Evolutionary conservation across 2,113 vertebrate species (phyloP).

Genomic region (Ondatra zibethicus): DNA sequence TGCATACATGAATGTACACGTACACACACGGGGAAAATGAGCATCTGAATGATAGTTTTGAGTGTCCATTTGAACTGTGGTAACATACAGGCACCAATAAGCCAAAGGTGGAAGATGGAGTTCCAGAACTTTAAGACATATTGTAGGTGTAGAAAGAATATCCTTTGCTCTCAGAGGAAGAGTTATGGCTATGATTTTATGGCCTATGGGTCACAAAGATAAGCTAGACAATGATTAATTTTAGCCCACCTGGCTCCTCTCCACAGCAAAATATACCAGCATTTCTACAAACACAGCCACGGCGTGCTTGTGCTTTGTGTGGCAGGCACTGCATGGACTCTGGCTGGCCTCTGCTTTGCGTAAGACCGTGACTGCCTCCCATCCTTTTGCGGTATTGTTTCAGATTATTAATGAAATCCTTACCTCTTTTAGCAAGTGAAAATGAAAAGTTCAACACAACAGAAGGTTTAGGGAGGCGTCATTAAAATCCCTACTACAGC

Average conservation of each 20-base stretch:
- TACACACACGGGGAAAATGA: neutral
- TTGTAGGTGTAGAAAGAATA: neutral
- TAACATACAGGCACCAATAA: neutral
- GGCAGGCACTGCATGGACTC: accelerated
- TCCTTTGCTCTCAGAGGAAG: neutral
- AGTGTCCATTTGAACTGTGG: neutral
- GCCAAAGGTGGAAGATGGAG: neutral
- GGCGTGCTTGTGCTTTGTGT: neutral
- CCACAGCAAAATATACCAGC: neutral
- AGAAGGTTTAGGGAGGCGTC: neutral
- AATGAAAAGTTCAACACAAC: neutral
- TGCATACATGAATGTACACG: neutral
- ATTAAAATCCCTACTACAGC: neutral
- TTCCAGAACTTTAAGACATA: neutral
- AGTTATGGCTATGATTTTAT: neutral
- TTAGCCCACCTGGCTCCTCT: neutral
- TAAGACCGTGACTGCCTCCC: too few relatives aligned
- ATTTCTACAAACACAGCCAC: neutral
- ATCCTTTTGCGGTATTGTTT: neutral
- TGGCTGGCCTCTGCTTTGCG: neutral
- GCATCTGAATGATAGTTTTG: neutral
- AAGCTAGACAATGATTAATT: neutral
- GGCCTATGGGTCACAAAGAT: neutral
- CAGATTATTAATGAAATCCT: neutral
- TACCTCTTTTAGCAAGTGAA: neutral